These are phyloP conservation scores for Mesoligia furuncula DNA, from an alignment of 2,888 invertebrate species.

Conservation along the genomic window DNA sequence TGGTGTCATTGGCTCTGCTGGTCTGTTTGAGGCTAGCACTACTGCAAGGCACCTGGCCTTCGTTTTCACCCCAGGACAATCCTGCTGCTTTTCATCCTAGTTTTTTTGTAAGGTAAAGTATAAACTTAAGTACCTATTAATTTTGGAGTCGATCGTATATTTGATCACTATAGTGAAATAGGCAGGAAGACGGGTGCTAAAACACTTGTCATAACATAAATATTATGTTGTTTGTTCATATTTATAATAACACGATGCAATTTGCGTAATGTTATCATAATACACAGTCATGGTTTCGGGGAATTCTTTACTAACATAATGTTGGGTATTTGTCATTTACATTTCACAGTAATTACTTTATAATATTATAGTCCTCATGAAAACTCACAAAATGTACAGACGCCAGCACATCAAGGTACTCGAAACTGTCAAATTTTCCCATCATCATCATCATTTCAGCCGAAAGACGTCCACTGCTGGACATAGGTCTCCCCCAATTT, in stretches of 20 bases:
- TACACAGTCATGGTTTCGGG: not conserved
- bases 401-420: no score
- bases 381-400: not conserved
- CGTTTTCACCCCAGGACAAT: conserved; percentile 96
- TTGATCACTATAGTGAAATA: not conserved
- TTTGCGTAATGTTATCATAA: no score
- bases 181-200: not conserved
- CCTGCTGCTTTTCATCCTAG: conserved; percentile 95
- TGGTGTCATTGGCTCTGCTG: conserved; percentile 92
- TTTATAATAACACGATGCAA: no score
- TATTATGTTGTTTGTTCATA: not conserved
- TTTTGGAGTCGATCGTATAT: not conserved
- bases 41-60: conserved; percentile 94
- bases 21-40: conserved; percentile 93
- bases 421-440: no score
- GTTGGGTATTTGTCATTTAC: not conserved
- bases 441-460: no score
- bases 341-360: not conserved
- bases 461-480: no score
- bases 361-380: not conserved
- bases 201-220: not conserved
- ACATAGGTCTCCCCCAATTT: no score
- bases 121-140: not conserved
- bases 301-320: not conserved
- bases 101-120: conserved; percentile 92